These are phyloP conservation scores for Stegastes partitus DNA, from an alignment of 2,113 vertebrate species.

Conservation along the genomic window DNA sequence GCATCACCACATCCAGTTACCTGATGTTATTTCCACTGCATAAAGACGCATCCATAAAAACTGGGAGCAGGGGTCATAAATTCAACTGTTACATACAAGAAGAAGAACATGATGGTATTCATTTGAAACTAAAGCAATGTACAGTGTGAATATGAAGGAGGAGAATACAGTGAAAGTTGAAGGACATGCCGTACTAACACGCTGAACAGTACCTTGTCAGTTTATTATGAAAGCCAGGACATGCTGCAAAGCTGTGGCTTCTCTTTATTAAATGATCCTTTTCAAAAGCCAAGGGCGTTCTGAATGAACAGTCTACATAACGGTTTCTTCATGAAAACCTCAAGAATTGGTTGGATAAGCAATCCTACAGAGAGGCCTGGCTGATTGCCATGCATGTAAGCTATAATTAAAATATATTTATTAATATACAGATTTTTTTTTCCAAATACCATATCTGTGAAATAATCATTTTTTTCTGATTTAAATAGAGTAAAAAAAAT, in stretches of 20 bases:
- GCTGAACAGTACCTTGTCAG: not conserved
- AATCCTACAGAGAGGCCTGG: conserved; percentile 3
- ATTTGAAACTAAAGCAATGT: not conserved
- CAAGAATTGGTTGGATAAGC: conserved; percentile 30
- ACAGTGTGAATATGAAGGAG: not conserved
- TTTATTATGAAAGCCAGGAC: not conserved
- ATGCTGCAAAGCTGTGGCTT: not conserved
- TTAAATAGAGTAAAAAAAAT: no score
- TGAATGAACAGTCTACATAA: conserved; percentile 32
- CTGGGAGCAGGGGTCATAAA: not conserved
- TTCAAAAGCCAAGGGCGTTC: conserved; percentile 55
- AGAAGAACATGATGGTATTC: not conserved
- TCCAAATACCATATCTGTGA: no score
- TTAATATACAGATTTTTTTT: no score
- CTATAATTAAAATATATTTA: no score
- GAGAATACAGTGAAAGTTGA: not conserved
- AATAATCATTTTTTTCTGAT: no score
- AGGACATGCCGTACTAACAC: no score
- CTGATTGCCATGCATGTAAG: conserved; percentile 46
- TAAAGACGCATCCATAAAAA: not conserved
- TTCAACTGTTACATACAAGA: not conserved
- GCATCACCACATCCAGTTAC: conserved; percentile 1
- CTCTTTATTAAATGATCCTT: conserved; percentile 1
- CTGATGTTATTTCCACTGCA: conserved; percentile 12
- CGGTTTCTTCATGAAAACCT: conserved; percentile 2